Evolutionary conservation across 2,113 vertebrate species (phyloP), one percentile per base, ranked within the genome.

Genomic region (Odobenus rosmarus): DNA sequence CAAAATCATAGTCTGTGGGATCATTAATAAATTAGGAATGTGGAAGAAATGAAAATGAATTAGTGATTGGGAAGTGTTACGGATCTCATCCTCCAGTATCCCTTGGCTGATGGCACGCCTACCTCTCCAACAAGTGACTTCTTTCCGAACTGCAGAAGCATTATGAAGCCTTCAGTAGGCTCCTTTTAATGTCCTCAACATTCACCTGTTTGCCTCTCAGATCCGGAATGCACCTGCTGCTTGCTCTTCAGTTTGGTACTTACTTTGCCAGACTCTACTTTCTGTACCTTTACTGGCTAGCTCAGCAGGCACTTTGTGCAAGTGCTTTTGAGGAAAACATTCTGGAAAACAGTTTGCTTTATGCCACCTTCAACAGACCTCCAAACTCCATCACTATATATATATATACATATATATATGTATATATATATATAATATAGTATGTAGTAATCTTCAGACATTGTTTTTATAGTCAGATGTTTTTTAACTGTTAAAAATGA

Each of bases 21-120:
- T 24, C 5, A 11, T 57, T 69, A 7, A 14, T 36, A 76, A 71
- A 19, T 61, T 55, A 88, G 59, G 36, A 57, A 28, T 31, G 62
- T 36, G 33, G 6, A 7, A 36, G 11, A 61, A 53, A 86, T 39
- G 14, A 61, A 64, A 46, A 36, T 16, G 15, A 51, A 39, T 79
- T 3, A 11, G 4, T 39, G 5, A 21, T 23, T 5, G 28, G 2
- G 7, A 51, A 36, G 10, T 24, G 26, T 19, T 4, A 4, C 0
- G 7, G 7, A 5, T 8, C 36, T 88, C 12, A 10, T 1, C 9
- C 42, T 16, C 3, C 2, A 62, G 26, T 1, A 23, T 1, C 10
- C 3, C 11, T 24, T 9, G 51, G 31, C 14, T 33, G 51, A 33
- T 3, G 26, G 4, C 11, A 1, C 1, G 1, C 3, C 5, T 11